Base-by-base conservation (phyloP, 2,888 invertebrate species). In the Papilio elwesi region DNA sequence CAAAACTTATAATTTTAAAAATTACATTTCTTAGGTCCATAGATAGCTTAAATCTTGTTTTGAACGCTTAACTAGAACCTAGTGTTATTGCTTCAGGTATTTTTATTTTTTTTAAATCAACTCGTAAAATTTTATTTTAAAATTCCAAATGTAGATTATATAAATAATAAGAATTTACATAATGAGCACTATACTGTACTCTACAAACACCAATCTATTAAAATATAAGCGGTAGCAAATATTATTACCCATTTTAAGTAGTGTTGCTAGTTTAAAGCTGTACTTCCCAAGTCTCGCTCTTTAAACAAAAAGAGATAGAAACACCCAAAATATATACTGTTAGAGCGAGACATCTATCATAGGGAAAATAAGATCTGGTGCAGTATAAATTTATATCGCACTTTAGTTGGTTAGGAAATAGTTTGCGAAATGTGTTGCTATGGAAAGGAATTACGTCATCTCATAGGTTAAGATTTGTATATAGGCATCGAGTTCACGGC, bases 391-490 rank as follows among this genome's bases (percentile, higher is more conserved):
- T 49, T 57, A 48, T 38, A 15, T 36, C n/a, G 64, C 64, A 57
- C 65, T 48, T 65, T 70, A 65, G 38, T 65, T 38, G 15, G 38
- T 65, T 38, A 78, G 78, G 83, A 78, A 82, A 83, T 84, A 89
- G 88, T 91, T 90, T 90, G 82, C 85, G 81, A 89, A 90, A 90
- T 89, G 88, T 88, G 77, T 85, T 86, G 82, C 79, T 81, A 77
- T 79, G 8, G 77, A 85, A 83, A 80, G 82, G 78, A 80, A 81
- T 78, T 83, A n/a, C n/a, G 82, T 79, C 36, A 64, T 52, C 77
- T 83, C 78, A 82, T 75, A 78, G 78, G 26, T 69, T 88, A 89
- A 87, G 90, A 91, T 85, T 89, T 91, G 88, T 91, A 90, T 86
- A 90, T 90, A 90, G 84, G 82, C 79, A 80, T 81, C 26, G 26